phyloP scores from a whole-genome alignment of 1,140 invertebrate genomes.

The Coptotermes formosanus region DNA sequence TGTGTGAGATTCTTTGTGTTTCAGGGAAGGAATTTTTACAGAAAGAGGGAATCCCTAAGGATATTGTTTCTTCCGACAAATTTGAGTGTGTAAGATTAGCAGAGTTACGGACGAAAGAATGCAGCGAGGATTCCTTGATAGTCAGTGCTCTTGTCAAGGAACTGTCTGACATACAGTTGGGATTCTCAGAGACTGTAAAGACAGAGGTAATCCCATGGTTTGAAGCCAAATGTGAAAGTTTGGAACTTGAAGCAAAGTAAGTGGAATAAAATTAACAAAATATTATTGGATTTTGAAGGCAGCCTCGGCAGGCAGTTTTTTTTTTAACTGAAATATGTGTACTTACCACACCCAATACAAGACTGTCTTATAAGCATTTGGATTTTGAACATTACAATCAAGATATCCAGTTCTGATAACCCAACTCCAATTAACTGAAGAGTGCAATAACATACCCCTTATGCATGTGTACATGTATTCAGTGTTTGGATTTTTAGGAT shows the following conservation, averaged over 20 bases:
- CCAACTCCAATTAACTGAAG: no score
- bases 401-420: no score
- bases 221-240: slow-evolving; percentile 11
- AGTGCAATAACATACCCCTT: no score
- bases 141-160: background rate
- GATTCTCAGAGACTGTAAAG: background rate
- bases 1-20: background rate
- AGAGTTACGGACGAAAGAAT: background rate
- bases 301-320: no score
- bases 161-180: background rate
- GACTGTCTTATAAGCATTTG: no score
- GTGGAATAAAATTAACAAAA: background rate
- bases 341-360: no score
- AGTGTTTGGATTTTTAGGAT: no score
- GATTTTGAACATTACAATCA: no score
- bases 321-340: no score
- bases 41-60: background rate
- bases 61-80: background rate
- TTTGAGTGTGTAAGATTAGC: background rate
- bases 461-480: no score
- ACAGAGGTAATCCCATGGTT: background rate
- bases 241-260: slow-evolving; percentile 9
- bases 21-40: background rate
- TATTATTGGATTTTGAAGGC: no score
- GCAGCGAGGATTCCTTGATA: background rate